Conservation (phyloP, 2,888 invertebrate genomes). For the Tiliacea aurago region DNA sequence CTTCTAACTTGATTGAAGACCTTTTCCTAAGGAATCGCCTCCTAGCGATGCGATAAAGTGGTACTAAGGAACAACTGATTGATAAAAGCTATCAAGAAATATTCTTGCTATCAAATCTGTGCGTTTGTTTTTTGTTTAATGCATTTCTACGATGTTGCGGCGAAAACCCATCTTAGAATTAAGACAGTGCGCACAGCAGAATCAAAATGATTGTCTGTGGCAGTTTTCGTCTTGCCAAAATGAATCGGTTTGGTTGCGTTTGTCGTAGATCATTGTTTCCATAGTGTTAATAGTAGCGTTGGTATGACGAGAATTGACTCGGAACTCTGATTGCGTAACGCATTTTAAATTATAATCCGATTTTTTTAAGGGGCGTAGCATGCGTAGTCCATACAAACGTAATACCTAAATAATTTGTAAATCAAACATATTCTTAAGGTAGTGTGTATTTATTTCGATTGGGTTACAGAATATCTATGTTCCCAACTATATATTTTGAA, state of each 20-base stretch:
- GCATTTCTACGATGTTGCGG: constrained; percentile 11
- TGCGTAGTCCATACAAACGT: too few species aligned
- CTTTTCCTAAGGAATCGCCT: constrained; percentile 56
- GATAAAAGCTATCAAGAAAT: constrained; percentile 65
- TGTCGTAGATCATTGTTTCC: neutral
- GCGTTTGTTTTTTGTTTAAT: constrained; percentile 36
- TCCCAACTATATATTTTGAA: too few species aligned
- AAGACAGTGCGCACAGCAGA: constrained; percentile 2
- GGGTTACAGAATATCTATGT: too few species aligned
- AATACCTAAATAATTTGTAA: too few species aligned
- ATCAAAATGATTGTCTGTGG: neutral
- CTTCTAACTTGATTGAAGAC: constrained; percentile 65
- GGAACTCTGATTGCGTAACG: neutral
- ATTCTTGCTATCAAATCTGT: constrained; percentile 48
- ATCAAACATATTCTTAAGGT: too few species aligned
- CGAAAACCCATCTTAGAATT: constrained; percentile 13
- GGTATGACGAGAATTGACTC: neutral
- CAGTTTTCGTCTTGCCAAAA: neutral
- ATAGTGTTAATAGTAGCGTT: too few species aligned
- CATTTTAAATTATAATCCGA: neutral
- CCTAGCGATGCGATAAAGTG: constrained; percentile 44
- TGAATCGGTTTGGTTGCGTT: neutral
- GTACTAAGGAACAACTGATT: constrained; percentile 63
- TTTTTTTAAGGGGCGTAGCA: too few species aligned
- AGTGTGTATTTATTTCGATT: too few species aligned